Percentiles rank a stretch among this genome's conserved stretches.
Evolutionary conservation across 2,113 vertebrate species (phyloP).

Genomic region (Mesoclemmys tuberculata): DNA sequence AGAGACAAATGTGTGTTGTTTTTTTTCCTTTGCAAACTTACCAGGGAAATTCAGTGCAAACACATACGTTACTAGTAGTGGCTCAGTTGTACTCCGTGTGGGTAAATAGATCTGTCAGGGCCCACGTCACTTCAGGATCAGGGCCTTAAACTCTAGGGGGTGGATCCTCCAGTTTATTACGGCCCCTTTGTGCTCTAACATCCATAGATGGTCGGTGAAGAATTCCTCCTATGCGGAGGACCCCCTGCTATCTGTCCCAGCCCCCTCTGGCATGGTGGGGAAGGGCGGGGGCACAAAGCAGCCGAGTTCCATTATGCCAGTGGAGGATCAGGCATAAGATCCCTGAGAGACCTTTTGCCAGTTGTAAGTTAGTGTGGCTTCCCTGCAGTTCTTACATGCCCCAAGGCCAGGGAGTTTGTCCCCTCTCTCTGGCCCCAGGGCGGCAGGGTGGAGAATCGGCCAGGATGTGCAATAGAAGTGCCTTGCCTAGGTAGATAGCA

Average conservation of each 20-base stretch:
- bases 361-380: neutral
- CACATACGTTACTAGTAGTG: fast-evolving
- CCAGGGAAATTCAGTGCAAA: neutral
- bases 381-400: neutral
- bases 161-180: neutral
- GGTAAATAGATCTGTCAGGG: neutral
- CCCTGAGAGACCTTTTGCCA: neutral
- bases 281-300: neutral
- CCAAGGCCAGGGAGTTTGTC: neutral
- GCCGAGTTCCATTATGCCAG: neutral
- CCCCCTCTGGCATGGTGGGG: too few relatives aligned
- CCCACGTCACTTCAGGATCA: neutral
- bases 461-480: neutral
- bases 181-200: neutral
- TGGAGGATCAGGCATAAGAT: neutral
- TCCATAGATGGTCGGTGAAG: neutral
- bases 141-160: neutral
- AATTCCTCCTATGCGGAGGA: neutral
- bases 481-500: neutral
- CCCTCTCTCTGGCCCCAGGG: neutral
- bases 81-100: neutral
- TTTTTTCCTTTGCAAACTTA: neutral
- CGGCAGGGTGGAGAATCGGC: neutral
- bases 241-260: neutral
- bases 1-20: neutral